Percentiles rank a stretch among this genome's conserved stretches.
Conservation (phyloP, 2,797 vertebrate genomes). For the Liparis tanakae region DNA sequence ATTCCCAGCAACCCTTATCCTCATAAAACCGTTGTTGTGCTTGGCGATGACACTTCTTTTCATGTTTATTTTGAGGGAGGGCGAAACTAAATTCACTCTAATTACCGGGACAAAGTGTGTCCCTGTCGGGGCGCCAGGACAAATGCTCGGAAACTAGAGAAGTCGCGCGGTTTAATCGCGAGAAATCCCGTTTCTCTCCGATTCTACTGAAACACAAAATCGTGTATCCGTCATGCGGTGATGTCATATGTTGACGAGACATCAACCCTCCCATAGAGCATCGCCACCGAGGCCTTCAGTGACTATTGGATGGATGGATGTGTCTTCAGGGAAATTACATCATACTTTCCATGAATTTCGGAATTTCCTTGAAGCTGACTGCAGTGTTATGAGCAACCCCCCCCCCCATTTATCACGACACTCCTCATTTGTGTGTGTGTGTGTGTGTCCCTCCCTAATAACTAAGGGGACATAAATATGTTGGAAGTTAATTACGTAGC, state of each 20-base stretch:
- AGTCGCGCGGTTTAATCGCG: constrained; percentile 48
- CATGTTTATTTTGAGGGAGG: constrained; percentile 52
- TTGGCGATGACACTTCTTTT: constrained; percentile 15
- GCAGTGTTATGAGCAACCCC: not conserved
- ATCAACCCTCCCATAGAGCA: not conserved
- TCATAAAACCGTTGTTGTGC: constrained; percentile 18
- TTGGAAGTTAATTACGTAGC: constrained; percentile 70
- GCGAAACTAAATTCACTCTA: constrained; percentile 31
- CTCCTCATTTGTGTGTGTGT: no score
- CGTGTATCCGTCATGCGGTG: not conserved
- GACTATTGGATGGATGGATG: not conserved
- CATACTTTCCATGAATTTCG: no score
- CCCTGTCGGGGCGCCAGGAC: constrained; percentile 59
- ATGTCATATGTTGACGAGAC: not conserved
- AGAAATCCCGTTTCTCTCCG: no score
- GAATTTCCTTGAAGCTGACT: no score
- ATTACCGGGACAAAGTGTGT: constrained; percentile 61
- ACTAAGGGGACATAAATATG: constrained; percentile 57
- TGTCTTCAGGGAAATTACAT: not conserved
- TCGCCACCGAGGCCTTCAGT: not conserved
- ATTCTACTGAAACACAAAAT: no score
- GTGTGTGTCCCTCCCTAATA: no score
- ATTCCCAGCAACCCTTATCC: not conserved
- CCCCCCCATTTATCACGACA: constrained; percentile 61
- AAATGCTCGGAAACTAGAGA: constrained; percentile 62